Evolutionary conservation across 2,113 vertebrate species (phyloP).

Genomic region (Lathamus discolor): DNA sequence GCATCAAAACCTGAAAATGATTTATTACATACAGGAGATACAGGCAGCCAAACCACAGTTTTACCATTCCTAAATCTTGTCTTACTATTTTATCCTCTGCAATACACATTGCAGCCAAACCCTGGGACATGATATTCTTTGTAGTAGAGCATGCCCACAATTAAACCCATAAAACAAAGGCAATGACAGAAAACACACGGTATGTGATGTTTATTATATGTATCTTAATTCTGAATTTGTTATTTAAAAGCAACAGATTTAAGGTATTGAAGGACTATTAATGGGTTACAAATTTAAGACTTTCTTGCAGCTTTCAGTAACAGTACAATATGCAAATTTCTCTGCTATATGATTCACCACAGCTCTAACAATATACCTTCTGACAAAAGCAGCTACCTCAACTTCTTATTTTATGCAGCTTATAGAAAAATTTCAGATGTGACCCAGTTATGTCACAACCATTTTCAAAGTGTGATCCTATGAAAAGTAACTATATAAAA

Average conservation of each 20-base stretch:
- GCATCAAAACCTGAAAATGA: not conserved
- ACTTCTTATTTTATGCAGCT: conserved; percentile 52
- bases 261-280: not conserved
- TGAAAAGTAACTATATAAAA: conserved; percentile 49
- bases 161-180: not conserved
- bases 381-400: conserved; percentile 51
- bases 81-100: not conserved
- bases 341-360: conserved; percentile 4
- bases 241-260: not conserved
- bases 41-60: not conserved
- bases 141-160: not conserved
- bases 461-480: conserved; percentile 38
- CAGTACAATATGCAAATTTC: not conserved
- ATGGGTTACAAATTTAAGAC: not conserved
- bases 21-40: not conserved
- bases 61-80: not conserved
- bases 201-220: not conserved
- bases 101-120: not conserved
- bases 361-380: conserved; percentile 24
- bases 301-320: not conserved
- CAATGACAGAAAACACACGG: not conserved
- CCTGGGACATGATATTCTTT: not conserved
- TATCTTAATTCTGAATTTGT: not conserved
- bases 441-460: conserved; percentile 65
- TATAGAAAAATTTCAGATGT: conserved; percentile 51